Conservation (phyloP, 2,888 invertebrate genomes). For the Ectemnius lituratus region DNA sequence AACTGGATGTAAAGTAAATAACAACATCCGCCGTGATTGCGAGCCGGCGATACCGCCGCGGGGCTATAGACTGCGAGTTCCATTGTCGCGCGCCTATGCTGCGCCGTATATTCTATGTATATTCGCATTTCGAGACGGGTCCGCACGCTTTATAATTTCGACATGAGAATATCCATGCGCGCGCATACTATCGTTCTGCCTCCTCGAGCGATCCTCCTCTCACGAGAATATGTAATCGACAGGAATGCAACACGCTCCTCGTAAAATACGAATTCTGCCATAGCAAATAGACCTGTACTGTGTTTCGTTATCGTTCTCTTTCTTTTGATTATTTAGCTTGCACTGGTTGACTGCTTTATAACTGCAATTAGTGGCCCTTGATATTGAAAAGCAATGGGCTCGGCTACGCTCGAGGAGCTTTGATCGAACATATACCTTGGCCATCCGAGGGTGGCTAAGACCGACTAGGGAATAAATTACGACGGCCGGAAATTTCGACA, state of each 20-base stretch:
- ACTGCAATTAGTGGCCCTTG: not conserved
- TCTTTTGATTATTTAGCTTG: too few relatives aligned
- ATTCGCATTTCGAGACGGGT: constrained; percentile 36
- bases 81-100: constrained; percentile 31
- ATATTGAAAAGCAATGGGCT: not conserved
- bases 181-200: too few relatives aligned
- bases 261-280: not conserved
- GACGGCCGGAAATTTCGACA: constrained; percentile 66
- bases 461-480: constrained; percentile 60
- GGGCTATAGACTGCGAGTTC: constrained; percentile 38
- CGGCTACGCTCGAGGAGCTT: constrained; percentile 7
- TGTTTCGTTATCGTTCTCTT: too few relatives aligned
- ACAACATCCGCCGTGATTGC: constrained; percentile 58
- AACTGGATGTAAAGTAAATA: constrained; percentile 61
- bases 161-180: constrained; percentile 21
- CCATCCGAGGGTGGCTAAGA: constrained; percentile 19
- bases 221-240: not conserved
- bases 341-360: too few relatives aligned
- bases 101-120: constrained; percentile 9
- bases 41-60: constrained; percentile 42
- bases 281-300: not conserved
- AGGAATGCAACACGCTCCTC: not conserved
- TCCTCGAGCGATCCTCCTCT: not conserved
- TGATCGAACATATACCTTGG: too few relatives aligned
- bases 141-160: constrained; percentile 39